These are phyloP conservation scores for Thymelicus lineola DNA, from an alignment of 2,888 invertebrate species.

Conservation along the genomic window DNA sequence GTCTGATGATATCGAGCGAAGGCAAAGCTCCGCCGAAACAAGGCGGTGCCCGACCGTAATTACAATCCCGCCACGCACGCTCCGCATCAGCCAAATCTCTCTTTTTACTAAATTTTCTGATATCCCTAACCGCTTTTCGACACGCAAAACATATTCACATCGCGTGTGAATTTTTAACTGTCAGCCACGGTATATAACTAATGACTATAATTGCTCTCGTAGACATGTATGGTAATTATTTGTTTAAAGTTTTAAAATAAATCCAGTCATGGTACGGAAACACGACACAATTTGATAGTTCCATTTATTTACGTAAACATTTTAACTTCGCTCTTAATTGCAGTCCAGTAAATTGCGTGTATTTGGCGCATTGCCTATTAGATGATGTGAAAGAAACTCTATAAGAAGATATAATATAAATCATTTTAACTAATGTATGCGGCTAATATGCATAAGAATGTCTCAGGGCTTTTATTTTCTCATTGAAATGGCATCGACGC, in stretches of 20 bases:
- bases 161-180: constrained; percentile 74
- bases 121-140: constrained; percentile 72
- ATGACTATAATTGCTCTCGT: constrained; percentile 46
- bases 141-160: constrained; percentile 75
- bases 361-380: too few species aligned
- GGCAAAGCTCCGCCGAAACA: constrained; percentile 68
- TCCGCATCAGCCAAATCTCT: constrained; percentile 60
- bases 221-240: constrained; percentile 42
- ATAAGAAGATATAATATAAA: constrained; percentile 2
- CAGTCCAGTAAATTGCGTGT: not conserved
- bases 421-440: constrained; percentile 32
- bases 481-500: constrained; percentile 64
- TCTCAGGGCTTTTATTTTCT: constrained; percentile 53
- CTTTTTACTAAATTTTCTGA: constrained; percentile 73
- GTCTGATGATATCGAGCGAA: constrained; percentile 65
- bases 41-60: constrained; percentile 70
- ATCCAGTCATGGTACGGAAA: constrained; percentile 22
- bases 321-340: constrained; percentile 7
- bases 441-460: constrained; percentile 54
- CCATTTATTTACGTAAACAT: not conserved
- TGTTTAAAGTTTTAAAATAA: constrained; percentile 38
- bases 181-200: constrained; percentile 62
- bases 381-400: too few species aligned
- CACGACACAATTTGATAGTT: constrained; percentile 6
- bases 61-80: constrained; percentile 69